These are phyloP conservation scores for Plotosus lineatus DNA, from an alignment of 2,113 vertebrate species.

Conservation along the genomic window DNA sequence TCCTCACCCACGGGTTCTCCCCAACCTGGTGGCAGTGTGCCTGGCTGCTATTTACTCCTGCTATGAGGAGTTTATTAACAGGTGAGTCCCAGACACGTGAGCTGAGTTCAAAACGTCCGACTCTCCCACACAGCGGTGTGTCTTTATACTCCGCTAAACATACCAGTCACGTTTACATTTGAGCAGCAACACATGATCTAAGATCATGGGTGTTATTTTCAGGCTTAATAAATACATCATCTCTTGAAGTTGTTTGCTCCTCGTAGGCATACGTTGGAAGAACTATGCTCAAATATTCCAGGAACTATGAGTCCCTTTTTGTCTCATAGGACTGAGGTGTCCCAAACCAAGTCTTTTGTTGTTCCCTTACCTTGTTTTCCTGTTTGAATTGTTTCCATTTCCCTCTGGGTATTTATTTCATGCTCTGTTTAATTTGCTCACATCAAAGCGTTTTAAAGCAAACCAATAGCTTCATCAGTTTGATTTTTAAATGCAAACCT, in stretches of 20 bases:
- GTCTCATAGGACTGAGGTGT: constrained; percentile 18
- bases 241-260: constrained; percentile 6
- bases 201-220: constrained; percentile 9
- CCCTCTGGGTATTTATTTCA: constrained; percentile 17
- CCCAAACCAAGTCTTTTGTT: not conserved
- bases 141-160: not conserved
- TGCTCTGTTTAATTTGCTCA: not conserved
- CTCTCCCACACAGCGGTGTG: no score
- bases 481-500: not conserved
- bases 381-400: constrained; percentile 36
- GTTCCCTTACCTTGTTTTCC: not conserved
- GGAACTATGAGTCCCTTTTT: constrained; percentile 7
- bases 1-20: constrained; percentile 95
- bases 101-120: not conserved
- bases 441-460: not conserved
- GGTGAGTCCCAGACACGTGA: constrained; percentile 73
- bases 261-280: constrained; percentile 26
- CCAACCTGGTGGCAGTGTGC: constrained; percentile 97
- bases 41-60: constrained; percentile 98
- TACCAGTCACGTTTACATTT: not conserved
- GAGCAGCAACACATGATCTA: not conserved
- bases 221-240: constrained; percentile 44
- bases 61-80: constrained; percentile 99
- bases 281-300: constrained; percentile 43
- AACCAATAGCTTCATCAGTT: not conserved